phyloP scores from a whole-genome alignment of 2,888 invertebrate species.

The Pseudococcus viburni region DNA sequence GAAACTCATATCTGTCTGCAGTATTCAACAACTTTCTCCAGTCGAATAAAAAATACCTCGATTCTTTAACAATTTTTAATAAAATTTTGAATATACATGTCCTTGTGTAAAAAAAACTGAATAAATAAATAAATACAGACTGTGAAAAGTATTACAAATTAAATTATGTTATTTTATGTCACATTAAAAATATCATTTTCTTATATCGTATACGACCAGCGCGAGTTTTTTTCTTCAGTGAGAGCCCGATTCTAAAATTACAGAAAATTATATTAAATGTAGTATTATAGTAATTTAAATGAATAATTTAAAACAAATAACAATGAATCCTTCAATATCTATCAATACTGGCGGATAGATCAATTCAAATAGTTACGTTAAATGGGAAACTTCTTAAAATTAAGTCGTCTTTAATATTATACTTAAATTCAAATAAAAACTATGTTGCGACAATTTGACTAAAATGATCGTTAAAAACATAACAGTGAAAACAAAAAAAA shows the following conservation, averaged over 20 bases:
- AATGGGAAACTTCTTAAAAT: slow-evolving; percentile 24
- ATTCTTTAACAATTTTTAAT: slow-evolving; percentile 55
- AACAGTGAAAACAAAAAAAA: slow-evolving; percentile 42
- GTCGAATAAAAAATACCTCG: too few species aligned
- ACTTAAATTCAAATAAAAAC: slow-evolving; percentile 37
- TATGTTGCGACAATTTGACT: slow-evolving; percentile 48
- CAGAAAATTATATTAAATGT: slow-evolving; percentile 6
- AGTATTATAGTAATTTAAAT: slow-evolving; percentile 46
- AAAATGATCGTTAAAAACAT: slow-evolving; percentile 32
- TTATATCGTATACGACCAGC: slow-evolving; percentile 32
- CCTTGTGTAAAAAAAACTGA: slow-evolving; percentile 21
- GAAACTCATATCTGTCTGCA: too few species aligned
- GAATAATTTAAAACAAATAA: slow-evolving; percentile 46
- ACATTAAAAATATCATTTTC: slow-evolving; percentile 44
- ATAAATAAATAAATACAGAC: slow-evolving; percentile 35
- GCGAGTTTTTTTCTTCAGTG: slow-evolving; percentile 37
- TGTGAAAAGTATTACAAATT: slow-evolving; percentile 51
- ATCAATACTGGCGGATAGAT: slow-evolving; percentile 22
- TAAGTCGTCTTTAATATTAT: slow-evolving; percentile 43
- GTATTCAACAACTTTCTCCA: too few species aligned
- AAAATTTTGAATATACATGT: slow-evolving; percentile 52
- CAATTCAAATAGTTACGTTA: slow-evolving; percentile 14
- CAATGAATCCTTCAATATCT: slow-evolving; percentile 42
- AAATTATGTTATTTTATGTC: slow-evolving; percentile 12
- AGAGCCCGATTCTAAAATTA: slow-evolving; percentile 48